phyloP scores from a whole-genome alignment of 2,113 vertebrate genomes.

The Cavia aperea region DNA sequence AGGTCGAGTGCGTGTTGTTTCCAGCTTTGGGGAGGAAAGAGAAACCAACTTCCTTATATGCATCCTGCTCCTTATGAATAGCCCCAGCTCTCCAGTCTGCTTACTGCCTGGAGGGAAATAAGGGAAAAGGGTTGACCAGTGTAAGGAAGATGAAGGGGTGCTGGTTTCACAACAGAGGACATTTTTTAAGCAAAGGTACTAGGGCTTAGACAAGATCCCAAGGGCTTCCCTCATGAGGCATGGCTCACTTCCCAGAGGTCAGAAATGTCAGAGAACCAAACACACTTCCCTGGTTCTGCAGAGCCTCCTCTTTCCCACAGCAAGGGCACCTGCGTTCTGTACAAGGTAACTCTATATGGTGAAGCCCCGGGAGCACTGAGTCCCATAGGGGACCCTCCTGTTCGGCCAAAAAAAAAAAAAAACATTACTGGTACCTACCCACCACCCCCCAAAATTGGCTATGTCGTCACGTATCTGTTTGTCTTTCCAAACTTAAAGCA shows the following conservation, averaged over 20 bases:
- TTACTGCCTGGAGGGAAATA: slow-evolving; percentile 1
- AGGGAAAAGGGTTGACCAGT: neutral
- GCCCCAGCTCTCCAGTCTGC: neutral
- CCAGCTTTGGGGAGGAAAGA: neutral
- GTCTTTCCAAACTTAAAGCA: slow-evolving; percentile 3
- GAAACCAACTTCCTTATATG: neutral
- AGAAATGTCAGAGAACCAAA: slow-evolving; percentile 3
- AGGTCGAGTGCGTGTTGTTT: neutral
- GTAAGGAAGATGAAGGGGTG: slow-evolving; percentile 38
- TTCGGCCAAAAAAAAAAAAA: neutral
- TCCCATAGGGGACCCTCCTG: no score
- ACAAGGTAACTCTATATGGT: neutral
- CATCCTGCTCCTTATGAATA: neutral
- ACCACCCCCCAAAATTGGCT: neutral
- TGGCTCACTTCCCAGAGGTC: neutral
- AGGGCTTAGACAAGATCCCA: neutral
- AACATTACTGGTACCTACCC: neutral
- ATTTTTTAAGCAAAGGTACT: slow-evolving; percentile 40
- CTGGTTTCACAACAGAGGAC: neutral
- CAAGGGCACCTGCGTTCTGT: neutral
- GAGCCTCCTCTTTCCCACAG: neutral
- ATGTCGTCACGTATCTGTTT: neutral
- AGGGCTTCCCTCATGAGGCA: neutral
- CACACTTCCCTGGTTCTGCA: neutral
- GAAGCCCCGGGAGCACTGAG: fast-evolving